These are phyloP conservation scores for Eclectus roratus DNA, from an alignment of 2,113 vertebrate genomes.

Conservation along the genomic window DNA sequence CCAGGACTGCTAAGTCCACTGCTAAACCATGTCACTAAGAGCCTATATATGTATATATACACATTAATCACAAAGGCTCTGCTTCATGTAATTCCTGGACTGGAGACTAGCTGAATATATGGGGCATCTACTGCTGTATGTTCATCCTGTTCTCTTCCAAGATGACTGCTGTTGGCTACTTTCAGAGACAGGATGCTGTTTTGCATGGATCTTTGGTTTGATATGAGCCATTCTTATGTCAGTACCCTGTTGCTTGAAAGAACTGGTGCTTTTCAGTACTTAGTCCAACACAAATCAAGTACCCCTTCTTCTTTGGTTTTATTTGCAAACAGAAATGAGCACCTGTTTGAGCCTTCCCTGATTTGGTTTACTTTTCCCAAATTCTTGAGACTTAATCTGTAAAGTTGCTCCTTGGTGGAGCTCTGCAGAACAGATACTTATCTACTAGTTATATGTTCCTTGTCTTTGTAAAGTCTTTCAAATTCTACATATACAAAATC, in stretches of 20 bases:
- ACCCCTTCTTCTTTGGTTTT: not conserved
- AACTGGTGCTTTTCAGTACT: not conserved
- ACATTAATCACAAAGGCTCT: not conserved
- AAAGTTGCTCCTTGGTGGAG: not conserved
- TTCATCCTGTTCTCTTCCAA: not conserved
- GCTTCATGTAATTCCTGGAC: not conserved
- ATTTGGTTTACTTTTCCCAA: not conserved
- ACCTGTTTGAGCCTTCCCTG: not conserved
- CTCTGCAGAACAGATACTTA: not conserved
- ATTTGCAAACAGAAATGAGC: not conserved
- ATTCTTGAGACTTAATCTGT: not conserved
- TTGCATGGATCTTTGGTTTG: not conserved
- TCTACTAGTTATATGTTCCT: not conserved
- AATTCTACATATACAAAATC: not conserved
- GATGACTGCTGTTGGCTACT: not conserved
- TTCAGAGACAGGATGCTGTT: not conserved
- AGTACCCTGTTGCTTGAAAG: not conserved
- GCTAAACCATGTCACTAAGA: not conserved
- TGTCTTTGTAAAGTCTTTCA: not conserved
- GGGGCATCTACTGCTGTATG: not conserved
- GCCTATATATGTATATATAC: not conserved
- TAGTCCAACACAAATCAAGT: not conserved
- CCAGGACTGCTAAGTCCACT: not conserved
- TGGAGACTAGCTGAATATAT: not conserved
- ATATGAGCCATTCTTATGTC: not conserved